Evolutionary conservation across 2,888 invertebrate species (phyloP), one percentile per base, ranked within the genome.

Genomic region (Silvanus unidentatus): DNA sequence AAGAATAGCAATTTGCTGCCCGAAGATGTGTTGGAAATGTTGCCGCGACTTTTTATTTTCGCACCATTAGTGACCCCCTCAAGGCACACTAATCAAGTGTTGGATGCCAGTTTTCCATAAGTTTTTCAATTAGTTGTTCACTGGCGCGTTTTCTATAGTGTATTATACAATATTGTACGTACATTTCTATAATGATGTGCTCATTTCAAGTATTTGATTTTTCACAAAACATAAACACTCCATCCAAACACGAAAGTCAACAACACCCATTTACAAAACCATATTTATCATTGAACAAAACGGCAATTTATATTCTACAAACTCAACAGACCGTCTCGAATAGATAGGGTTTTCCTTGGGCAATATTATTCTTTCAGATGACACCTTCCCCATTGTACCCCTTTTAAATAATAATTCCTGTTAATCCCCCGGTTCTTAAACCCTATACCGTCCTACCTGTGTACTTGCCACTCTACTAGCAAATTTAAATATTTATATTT

Each of bases 321-420:
- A 57, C 52, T 53, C 53, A 57, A 52, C 55, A 53, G 56, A 60
- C 56, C 57, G 55, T 54, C 54, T 50, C 57, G 57, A 59, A 58
- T 58, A 47, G 58, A 57, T 53, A 48, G 59, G 55, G 53, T 50
- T 55, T 53, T 53, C 44, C 45, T 44, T 39, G 49, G 48, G 47
- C 48, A 52, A 49, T 53, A 50, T 49, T 53, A 53, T 52, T 52
- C 46, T 46, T 48, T 43, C 10, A 37, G 39, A 38, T 44, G 49
- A 62, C 63, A 63, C 63, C 61, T 63, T 61, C 57, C 50, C 55
- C 12, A 55, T 63, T 63, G 56, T 62, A 46, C 51, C 53, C 54
- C 50, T 22, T 22, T 37, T 15, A 39, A 48, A 50, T 50, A 55
- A 58, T 57, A 52, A 55, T 56, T 58, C 55, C 50, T 54, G 55